A percentile compares a stretch with the other conserved stretches of the same genome.
Conservation (phyloP, 2,888 invertebrate species). For the Endomychus coccineus region DNA sequence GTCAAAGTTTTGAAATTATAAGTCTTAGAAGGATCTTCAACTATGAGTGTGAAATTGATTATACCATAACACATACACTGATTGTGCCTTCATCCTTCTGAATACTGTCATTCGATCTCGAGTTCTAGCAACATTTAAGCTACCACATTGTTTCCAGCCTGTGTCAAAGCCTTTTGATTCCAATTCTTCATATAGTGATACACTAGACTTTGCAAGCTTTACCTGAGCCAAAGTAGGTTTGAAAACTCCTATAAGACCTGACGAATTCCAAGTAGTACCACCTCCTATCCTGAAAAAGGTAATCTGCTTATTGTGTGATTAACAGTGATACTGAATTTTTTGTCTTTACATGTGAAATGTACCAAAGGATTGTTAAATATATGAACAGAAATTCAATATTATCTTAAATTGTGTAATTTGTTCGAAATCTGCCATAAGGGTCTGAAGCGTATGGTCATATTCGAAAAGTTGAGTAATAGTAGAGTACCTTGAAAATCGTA, state of each 20-base stretch:
- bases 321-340: background rate
- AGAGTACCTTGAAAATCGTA: too few relatives aligned
- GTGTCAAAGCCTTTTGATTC: slow-evolving; percentile 65
- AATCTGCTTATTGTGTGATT: background rate
- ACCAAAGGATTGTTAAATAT: too few relatives aligned
- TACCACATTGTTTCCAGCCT: slow-evolving; percentile 90
- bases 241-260: slow-evolving; percentile 77
- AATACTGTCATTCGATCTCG: slow-evolving; percentile 80
- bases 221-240: slow-evolving; percentile 79
- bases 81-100: slow-evolving; percentile 76
- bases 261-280: slow-evolving; percentile 74
- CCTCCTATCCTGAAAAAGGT: slow-evolving; percentile 57
- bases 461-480: too few relatives aligned
- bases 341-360: too few relatives aligned
- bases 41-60: too few relatives aligned
- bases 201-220: slow-evolving; percentile 71
- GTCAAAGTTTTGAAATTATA: too few relatives aligned
- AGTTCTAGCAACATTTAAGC: slow-evolving; percentile 75
- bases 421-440: too few relatives aligned
- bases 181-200: slow-evolving; percentile 64
- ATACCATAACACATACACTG: slow-evolving; percentile 58
- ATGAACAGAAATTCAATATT: too few relatives aligned
- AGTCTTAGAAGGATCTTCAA: too few relatives aligned
- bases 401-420: too few relatives aligned
- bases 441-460: too few relatives aligned